These are phyloP conservation scores for Micrastur ruficollis DNA, from an alignment of 2,797 vertebrate genomes.

Conservation along the genomic window DNA sequence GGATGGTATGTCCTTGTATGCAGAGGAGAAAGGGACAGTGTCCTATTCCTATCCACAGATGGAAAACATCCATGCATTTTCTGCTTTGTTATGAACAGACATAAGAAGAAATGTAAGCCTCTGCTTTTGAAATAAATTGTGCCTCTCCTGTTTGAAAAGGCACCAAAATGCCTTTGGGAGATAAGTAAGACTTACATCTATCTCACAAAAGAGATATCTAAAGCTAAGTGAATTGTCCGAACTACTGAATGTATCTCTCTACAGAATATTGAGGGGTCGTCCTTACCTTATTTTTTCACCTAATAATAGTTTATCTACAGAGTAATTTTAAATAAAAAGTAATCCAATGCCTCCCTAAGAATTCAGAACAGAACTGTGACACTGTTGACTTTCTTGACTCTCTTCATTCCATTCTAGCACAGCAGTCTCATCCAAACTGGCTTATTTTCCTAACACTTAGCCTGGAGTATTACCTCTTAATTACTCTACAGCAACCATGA, in stretches of 20 bases:
- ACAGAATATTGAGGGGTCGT: not conserved
- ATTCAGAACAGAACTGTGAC: not conserved
- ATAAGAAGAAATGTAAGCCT: not conserved
- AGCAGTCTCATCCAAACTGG: not conserved
- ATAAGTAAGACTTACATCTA: not conserved
- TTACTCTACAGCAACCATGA: not conserved
- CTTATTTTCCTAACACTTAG: not conserved
- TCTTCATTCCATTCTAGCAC: not conserved
- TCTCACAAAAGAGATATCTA: not conserved
- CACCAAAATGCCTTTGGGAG: not conserved
- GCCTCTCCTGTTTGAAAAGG: not conserved
- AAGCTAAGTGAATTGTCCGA: not conserved
- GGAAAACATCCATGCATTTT: not conserved
- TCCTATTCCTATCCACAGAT: not conserved
- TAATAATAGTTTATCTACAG: not conserved
- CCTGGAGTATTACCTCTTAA: not conserved
- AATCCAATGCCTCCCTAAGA: not conserved
- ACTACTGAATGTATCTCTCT: not conserved
- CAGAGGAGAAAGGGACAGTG: not conserved
- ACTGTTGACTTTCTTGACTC: not conserved
- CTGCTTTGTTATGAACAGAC: not conserved
- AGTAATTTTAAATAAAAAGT: not conserved
- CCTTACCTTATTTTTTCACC: not conserved
- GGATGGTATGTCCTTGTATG: not conserved
- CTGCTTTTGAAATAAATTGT: not conserved